phyloP scores from a whole-genome alignment of 1,140 invertebrate genomes.

The Drosophila dunni region DNA sequence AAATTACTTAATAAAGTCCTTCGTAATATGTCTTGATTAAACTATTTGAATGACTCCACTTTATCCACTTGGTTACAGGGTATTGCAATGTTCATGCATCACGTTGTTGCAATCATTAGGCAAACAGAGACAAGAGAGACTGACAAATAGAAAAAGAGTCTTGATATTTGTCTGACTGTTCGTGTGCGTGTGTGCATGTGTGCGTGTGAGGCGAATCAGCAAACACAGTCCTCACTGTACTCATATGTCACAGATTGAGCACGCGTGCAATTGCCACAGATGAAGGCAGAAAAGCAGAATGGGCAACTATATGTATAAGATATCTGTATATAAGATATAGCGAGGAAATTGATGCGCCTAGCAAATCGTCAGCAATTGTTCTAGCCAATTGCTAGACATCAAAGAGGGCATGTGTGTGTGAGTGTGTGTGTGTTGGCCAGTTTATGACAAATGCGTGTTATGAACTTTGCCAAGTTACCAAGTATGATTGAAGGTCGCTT shows the following conservation, averaged over 20 bases:
- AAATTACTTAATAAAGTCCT: too few relatives aligned
- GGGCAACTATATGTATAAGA: slow-evolving; percentile 6
- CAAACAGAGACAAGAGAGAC: slow-evolving; percentile 12
- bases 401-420: not conserved
- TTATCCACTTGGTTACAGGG: slow-evolving; percentile 5
- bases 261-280: slow-evolving; percentile 42
- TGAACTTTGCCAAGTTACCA: slow-evolving; percentile 51
- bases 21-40: too few relatives aligned
- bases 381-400: slow-evolving; percentile 56
- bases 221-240: slow-evolving; percentile 45
- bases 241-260: slow-evolving; percentile 54
- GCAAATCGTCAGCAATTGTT: slow-evolving; percentile 69
- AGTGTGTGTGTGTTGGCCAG: slow-evolving; percentile 20
- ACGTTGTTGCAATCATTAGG: slow-evolving; percentile 78
- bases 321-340: slow-evolving; percentile 34
- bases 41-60: not conserved
- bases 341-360: slow-evolving; percentile 48
- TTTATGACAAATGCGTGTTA: slow-evolving; percentile 51
- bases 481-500: slow-evolving; percentile 59
- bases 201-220: slow-evolving; percentile 58
- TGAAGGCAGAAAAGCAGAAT: not conserved
- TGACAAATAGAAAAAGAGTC: slow-evolving; percentile 26
- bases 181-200: slow-evolving; percentile 4
- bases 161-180: not conserved
- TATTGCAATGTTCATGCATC: slow-evolving; percentile 54